These are phyloP conservation scores for Apomyelois bistriatella DNA, from an alignment of 2,888 invertebrate genomes.

Conservation along the genomic window DNA sequence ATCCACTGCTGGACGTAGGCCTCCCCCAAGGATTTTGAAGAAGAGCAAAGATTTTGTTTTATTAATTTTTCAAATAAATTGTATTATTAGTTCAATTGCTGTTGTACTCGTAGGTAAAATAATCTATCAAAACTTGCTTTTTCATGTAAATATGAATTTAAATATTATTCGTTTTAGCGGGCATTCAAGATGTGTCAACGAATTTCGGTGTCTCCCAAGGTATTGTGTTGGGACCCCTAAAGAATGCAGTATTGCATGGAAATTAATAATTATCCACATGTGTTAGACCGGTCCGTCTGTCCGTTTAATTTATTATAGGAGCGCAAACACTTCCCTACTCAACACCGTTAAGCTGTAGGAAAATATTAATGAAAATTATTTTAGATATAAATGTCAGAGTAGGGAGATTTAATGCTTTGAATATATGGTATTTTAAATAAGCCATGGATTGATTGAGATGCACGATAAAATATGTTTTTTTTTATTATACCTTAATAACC, in stretches of 20 bases:
- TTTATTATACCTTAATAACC: no score
- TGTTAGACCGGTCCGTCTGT: slow-evolving; percentile 20
- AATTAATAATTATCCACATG: slow-evolving; percentile 24
- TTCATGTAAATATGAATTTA: background rate
- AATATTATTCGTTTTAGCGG: background rate
- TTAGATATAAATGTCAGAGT: background rate
- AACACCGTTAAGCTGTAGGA: slow-evolving; percentile 18
- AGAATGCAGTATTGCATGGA: slow-evolving; percentile 16
- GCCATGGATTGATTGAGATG: no score
- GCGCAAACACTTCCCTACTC: slow-evolving; percentile 24
- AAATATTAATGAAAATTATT: slow-evolving; percentile 18
- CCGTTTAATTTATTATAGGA: slow-evolving; percentile 25
- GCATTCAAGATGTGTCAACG: slow-evolving; percentile 3
- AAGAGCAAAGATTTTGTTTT: no score
- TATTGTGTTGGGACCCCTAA: slow-evolving; percentile 12
- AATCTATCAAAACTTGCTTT: no score
- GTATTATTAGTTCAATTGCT: no score
- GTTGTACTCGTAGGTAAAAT: no score
- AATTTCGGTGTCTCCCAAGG: slow-evolving; percentile 10
- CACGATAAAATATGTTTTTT: no score
- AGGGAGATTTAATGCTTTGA: background rate
- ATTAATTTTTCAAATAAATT: no score
- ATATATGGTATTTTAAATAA: background rate
- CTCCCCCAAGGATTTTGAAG: no score
- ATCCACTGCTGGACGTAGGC: no score